Evolutionary conservation across 2,888 invertebrate genomes (phyloP), one percentile per base, ranked within the genome.

Genomic region (Ochropleura leucogaster): DNA sequence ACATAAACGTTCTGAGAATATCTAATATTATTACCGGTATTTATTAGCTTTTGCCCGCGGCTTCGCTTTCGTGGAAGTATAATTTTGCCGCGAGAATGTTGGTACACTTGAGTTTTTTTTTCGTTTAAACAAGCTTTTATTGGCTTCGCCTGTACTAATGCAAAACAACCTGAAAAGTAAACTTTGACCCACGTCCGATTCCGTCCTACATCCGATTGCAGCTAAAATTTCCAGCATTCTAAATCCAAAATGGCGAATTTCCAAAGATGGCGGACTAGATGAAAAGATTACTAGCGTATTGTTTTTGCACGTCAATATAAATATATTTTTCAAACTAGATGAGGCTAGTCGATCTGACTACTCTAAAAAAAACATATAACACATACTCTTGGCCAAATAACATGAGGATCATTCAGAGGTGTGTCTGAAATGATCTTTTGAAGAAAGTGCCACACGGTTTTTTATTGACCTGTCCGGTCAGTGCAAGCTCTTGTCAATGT

Each of bases 1-100:
- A 62, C 70, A 69, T 73, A 75, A 82, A 82, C 51, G 72, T 65
- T 75, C 46, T 67, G 42, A 47, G 76, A 80, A 71, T 80, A 73
- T 44, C 14, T 62, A 44, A 62, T 44, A 62, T 62, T 62, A 62
- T n/a, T 44, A 44, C 57, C 40, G 4, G 40, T 16, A 4, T 62
- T 62, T 62, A 44, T 46, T 62, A 14, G 44, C 7, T 44, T 7
- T 44, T 44, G n/a, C 14, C 12, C n/a, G n/a, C 44, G 44, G n/a
- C n/a, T 44, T 44, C 1, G n/a, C 44, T n/a, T 44, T 12, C n/a
- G 4, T 14, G 0, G 7, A n/a, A 4, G 14, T 62, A 62, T 12
- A 14, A 62, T 18, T 44, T n/a, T 44, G 0, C 12, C 42, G 7
- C 42, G 12, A n/a, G 12, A 62, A 62, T 62, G 12, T 30, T 2